Evolutionary conservation across 2,797 vertebrate species (phyloP), one percentile per base, ranked within the genome.

Genomic region (Onychomys torridus): DNA sequence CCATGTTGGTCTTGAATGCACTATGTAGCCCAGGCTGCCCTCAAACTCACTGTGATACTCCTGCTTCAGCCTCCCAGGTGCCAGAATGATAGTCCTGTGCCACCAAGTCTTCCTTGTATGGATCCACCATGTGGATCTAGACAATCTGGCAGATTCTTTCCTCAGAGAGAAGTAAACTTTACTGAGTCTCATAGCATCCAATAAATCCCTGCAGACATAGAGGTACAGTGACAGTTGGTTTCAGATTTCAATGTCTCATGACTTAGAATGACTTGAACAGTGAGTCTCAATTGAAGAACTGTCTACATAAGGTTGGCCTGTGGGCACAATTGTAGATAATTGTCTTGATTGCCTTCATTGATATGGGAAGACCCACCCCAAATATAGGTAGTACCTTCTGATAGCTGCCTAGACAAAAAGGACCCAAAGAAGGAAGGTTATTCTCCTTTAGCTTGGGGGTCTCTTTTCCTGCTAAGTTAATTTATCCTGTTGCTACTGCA

Each of bases 161-260:
- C 79, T 85, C 3, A 27, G 27, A 77, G 59, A 76, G n/a, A 49
- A 69, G 76, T 21, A 43, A 29, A 59, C 37, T 17, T 23, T 34
- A 29, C 32, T 37, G 34, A 25, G 4, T 40, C 25, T 57, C 61
- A 34, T 29, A 71, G 52, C 63, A 73, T 46, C 34, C 7, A 6
- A 2, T 34, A 5, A 16, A 6, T 10, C 73, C 5, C 2, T 27
- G 13, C 5, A 1, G 21, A 59, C 34, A 13, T 23, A 43, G 4
- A 32, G 5, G 19, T 3, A 71, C 7, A n/a, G 4, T 16, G 5
- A 40, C 16, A 16, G 6, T 46, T 21, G 52, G 29, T 65, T 43
- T 78, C 55, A 78, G 27, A 61, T 52, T 46, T 88, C 61, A 55
- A 29, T n/a, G 71, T 71, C 21, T 12, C 11, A 49, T 19, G 67